Evolutionary conservation across 1,140 invertebrate genomes (phyloP), one percentile per base, ranked within the genome.

Genomic region (Drosophila varians): DNA sequence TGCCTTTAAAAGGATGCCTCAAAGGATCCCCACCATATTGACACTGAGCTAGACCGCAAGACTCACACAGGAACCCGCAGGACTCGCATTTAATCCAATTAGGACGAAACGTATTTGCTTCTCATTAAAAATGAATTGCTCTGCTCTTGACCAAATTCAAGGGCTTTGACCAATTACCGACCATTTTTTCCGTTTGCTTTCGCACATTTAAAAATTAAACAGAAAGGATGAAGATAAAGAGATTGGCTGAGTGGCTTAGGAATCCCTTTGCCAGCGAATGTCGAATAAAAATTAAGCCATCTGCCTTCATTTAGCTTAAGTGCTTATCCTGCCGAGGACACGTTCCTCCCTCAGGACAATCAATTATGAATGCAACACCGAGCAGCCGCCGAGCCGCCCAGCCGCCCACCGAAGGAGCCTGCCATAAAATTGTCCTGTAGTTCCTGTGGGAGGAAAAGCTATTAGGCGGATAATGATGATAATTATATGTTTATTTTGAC

Each of bases 331-430:
- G 31, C 40, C 9, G 9, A 14, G 73, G 56, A 77, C 69, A 61
- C 53, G 56, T 56, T 74, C 53, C 61, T 38, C 61, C 79, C 75
- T 79, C 61, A 75, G 74, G 64, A 84, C 70, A 84, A 79, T 86
- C 75, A 86, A 86, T 79, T 76, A 84, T 78, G 57, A 77, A 77
- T 82, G 73, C 68, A 83, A 47, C 69, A 45, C 43, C 26, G 26
- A 68, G 12, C 54, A 56, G 45, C 21, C 40, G 45, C 16, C 23
- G 3, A 31, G 28, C 28, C 28, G 3, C 28, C 28, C 4, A 11
- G 9, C 8, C 28, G 31, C 19, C 5, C 25, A 3, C 23, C 56
- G 42, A 49, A 55, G 25, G 40, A 45, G 19, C 34, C 11, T 16
- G 1, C 14, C n/a, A 51, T 54, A 66, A 76, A 75, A 76, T 18